Evolutionary conservation across 1,140 invertebrate genomes (phyloP).

Genomic region (Micrasema longulum): DNA sequence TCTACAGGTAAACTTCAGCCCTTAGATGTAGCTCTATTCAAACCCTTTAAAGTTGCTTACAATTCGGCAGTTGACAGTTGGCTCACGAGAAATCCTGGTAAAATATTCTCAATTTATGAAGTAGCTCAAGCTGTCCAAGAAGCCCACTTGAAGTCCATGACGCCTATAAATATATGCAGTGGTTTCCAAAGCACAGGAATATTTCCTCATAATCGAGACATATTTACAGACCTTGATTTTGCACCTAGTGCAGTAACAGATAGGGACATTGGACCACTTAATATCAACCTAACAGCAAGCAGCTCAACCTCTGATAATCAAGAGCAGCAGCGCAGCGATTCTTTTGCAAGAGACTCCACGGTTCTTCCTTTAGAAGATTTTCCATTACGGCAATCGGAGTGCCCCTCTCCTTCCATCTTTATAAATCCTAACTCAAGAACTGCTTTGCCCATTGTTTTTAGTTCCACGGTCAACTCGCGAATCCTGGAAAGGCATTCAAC

Average conservation of each 20-base stretch:
- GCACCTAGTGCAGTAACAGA: not conserved
- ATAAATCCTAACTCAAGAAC: no score
- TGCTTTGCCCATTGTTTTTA: no score
- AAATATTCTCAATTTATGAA: not conserved
- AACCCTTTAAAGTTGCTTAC: not conserved
- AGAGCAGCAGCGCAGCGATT: no score
- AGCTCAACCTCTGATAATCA: no score
- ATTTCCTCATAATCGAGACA: not conserved
- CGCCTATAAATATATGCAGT: not conserved
- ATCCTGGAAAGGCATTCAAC: no score
- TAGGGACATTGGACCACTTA: no score
- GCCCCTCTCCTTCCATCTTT: no score
- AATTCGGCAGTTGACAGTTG: not conserved
- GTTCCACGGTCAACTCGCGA: no score
- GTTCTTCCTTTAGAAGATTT: no score
- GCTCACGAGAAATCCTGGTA: not conserved
- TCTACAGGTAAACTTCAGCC: not conserved
- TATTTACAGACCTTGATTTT: constrained; percentile 8
- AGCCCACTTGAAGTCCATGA: not conserved
- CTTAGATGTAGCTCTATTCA: not conserved
- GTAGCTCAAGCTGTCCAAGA: not conserved
- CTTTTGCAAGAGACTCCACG: no score
- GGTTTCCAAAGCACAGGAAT: constrained; percentile 3
- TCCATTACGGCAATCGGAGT: no score
- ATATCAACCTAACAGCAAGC: no score